Evolutionary conservation across 2,888 invertebrate genomes (phyloP).

Genomic region (Pogonocherus hispidulus): DNA sequence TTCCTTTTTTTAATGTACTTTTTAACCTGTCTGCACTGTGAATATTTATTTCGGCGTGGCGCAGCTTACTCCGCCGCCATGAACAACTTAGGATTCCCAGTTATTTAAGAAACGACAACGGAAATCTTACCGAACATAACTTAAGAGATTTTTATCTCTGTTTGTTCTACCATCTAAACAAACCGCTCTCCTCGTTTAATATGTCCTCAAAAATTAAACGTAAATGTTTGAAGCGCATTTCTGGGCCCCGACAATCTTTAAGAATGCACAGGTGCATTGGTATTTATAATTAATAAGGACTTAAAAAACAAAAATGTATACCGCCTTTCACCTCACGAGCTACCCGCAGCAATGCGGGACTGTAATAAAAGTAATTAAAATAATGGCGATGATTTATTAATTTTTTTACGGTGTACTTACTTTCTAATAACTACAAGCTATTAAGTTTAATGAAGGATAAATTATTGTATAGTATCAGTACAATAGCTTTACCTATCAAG

Average conservation of each 20-base stretch:
- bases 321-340: slow-evolving; percentile 11
- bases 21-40: slow-evolving; percentile 16
- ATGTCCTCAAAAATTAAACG: slow-evolving; percentile 30
- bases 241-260: slow-evolving; percentile 3
- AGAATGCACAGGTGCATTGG: slow-evolving; percentile 21
- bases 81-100: slow-evolving; percentile 22
- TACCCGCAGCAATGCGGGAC: neutral
- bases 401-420: neutral
- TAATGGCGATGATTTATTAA: slow-evolving; percentile 13
- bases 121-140: slow-evolving; percentile 34
- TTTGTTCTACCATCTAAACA: slow-evolving; percentile 36
- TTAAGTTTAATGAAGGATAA: neutral
- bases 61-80: slow-evolving; percentile 18
- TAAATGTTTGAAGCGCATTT: slow-evolving; percentile 22
- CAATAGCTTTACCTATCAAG: neutral
- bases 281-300: slow-evolving; percentile 14
- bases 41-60: slow-evolving; percentile 19
- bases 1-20: slow-evolving; percentile 18
- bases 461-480: neutral
- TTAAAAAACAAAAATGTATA: neutral
- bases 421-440: slow-evolving; percentile 2
- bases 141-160: slow-evolving; percentile 37
- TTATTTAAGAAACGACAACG: slow-evolving; percentile 30
- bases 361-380: slow-evolving; percentile 16
- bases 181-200: slow-evolving; percentile 31